Evolutionary conservation across 2,113 vertebrate genomes (phyloP).

Genomic region (Shinisaurus crocodilurus): DNA sequence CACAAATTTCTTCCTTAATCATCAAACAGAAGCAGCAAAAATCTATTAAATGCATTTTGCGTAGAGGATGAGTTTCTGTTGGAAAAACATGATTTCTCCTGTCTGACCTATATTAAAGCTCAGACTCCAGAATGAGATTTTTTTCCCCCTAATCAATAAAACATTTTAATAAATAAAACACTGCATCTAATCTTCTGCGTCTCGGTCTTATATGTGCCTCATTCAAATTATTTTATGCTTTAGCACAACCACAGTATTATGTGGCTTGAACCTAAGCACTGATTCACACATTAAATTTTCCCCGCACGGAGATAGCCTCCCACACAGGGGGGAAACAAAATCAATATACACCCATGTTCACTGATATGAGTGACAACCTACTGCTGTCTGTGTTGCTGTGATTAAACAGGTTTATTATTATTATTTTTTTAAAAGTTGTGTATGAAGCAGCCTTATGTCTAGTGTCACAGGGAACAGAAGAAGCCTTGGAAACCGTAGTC

Average conservation of each 20-base stretch:
- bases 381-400: neutral
- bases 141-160: constrained; percentile 46
- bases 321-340: neutral
- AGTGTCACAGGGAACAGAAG: neutral
- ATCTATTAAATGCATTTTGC: neutral
- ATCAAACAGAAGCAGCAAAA: neutral
- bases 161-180: constrained; percentile 42
- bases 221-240: constrained; percentile 10
- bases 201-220: constrained; percentile 10
- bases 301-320: neutral
- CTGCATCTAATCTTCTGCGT: neutral
- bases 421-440: too few relatives aligned
- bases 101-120: constrained; percentile 37
- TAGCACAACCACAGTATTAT: neutral
- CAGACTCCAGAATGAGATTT: constrained; percentile 27
- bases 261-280: neutral
- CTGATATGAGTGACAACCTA: neutral
- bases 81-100: constrained; percentile 35
- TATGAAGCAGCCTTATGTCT: neutral
- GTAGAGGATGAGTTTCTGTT: constrained; percentile 28
- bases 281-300: neutral
- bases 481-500: neutral
- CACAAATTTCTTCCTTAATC: neutral
- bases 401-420: neutral
- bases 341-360: neutral